Evolutionary conservation across 2,113 vertebrate genomes (phyloP), one percentile per base, ranked within the genome.

Genomic region (Leiothrix lutea): DNA sequence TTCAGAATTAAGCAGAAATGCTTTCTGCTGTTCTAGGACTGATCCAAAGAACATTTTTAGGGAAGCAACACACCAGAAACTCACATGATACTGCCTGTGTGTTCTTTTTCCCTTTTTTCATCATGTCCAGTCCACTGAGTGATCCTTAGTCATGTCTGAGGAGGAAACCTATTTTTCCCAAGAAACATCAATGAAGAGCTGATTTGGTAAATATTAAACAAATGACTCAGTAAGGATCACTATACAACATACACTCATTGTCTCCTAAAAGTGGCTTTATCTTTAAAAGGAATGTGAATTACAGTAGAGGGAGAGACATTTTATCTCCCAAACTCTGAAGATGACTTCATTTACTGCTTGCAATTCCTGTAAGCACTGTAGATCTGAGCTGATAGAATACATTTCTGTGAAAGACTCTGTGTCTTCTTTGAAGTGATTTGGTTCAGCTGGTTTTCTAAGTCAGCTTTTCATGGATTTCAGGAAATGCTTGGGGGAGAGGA

Each of bases 391-490:
- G 92, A 88, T 86, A 92, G 77, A 83, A n/a, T 42, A n/a, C 79
- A 62, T 60, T 95, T 94, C 90, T 95, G 75, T 88, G 92, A 88
- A 94, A 90, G 95, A 70, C 71, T 44, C 35, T 64, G 7, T 67
- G 71, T 29, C 33, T 88, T 71, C 75, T 95, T 83, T 83, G 56
- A 93, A 94, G 79, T 70, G 29, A 90, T 93, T 93, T 83, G 62
- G 38, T 96, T 95, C 82, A 92, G 62, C 74, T 95, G 58, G 54
- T 92, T 94, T 94, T 94, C 38, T 70, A 88, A 88, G 54, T 54
- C 88, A 86, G 48, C 65, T 96, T 95, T 94, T 94, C 92, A 95
- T 60, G 92, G 88, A 96, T 92, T 83, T 94, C 93, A 96, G 85
- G 86, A 94, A 95, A 67, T 71, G 80, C 72, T 31, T 23, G 48